Conservation (phyloP, 2,797 vertebrate species). For the Microctenopoma lineatum region DNA sequence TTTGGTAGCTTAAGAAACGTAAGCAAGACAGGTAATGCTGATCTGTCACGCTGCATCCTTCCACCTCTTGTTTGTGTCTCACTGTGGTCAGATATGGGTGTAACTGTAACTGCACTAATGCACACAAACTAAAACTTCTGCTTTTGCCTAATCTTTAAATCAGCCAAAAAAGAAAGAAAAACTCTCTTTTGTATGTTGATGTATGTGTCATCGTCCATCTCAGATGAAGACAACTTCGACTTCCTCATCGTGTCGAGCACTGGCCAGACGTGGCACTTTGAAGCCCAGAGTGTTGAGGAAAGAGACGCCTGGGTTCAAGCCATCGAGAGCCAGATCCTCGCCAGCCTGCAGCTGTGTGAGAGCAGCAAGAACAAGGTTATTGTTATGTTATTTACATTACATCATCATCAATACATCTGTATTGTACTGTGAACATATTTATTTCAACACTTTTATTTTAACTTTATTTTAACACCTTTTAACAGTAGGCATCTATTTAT, state of each 20-base stretch:
- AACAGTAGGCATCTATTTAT: too few species aligned
- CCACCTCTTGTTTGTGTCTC: not conserved
- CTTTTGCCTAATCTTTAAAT: not conserved
- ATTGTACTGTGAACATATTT: too few species aligned
- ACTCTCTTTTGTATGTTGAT: not conserved
- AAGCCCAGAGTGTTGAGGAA: slow-evolving; percentile 92
- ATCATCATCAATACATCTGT: too few species aligned
- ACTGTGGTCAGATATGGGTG: not conserved
- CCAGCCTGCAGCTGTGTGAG: slow-evolving; percentile 95
- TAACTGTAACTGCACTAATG: too few species aligned
- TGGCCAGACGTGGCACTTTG: slow-evolving; percentile 96
- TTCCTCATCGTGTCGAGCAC: slow-evolving; percentile 94
- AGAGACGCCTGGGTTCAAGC: slow-evolving; percentile 94
- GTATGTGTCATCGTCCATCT: slow-evolving; percentile 4
- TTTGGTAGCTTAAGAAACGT: slow-evolving; percentile 99
- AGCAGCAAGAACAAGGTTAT: slow-evolving; percentile 94
- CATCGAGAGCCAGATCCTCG: slow-evolving; percentile 95
- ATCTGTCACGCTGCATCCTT: slow-evolving; percentile 18
- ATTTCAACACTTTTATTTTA: too few species aligned
- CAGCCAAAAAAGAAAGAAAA: not conserved
- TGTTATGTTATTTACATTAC: too few species aligned
- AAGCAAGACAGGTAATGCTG: slow-evolving; percentile 95
- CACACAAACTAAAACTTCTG: too few species aligned
- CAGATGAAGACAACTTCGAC: slow-evolving; percentile 94
- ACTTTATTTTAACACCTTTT: too few species aligned